Percentiles rank a stretch among this genome's conserved stretches.
Conservation (phyloP, 2,888 invertebrate species). For the Amiota mariae region DNA sequence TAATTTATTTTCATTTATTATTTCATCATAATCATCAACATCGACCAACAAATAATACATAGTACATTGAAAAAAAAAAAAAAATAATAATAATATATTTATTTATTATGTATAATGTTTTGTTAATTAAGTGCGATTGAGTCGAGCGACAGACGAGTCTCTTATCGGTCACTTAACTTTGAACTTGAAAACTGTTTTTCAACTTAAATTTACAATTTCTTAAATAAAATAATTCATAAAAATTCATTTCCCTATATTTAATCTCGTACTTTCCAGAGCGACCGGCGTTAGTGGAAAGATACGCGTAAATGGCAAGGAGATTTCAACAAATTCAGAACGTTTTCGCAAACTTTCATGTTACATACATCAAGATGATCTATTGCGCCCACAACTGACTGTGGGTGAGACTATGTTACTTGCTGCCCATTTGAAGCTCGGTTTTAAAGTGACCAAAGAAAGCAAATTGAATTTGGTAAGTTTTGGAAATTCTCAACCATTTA, state of each 20-base stretch:
- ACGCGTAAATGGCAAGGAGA: slow-evolving; percentile 80
- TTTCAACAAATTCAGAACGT: slow-evolving; percentile 78
- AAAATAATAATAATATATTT: too few relatives aligned
- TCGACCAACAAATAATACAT: too few relatives aligned
- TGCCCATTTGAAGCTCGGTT: slow-evolving; percentile 87
- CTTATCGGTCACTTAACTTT: slow-evolving; percentile 63
- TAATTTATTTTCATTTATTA: neutral
- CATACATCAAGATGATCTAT: slow-evolving; percentile 88
- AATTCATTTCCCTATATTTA: slow-evolving; percentile 13
- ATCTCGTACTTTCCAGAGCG: slow-evolving; percentile 74
- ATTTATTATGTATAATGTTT: neutral
- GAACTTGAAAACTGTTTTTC: slow-evolving; percentile 60
- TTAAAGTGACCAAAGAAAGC: slow-evolving; percentile 79
- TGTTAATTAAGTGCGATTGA: neutral
- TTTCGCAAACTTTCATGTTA: slow-evolving; percentile 85
- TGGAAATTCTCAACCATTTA: neutral
- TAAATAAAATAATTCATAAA: slow-evolving; percentile 27
- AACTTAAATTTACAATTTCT: slow-evolving; percentile 6
- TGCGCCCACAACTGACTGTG: slow-evolving; percentile 84
- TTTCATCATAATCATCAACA: neutral
- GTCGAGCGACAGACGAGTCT: neutral
- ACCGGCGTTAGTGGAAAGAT: slow-evolving; percentile 83
- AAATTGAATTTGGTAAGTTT: slow-evolving; percentile 80
- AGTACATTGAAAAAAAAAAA: too few relatives aligned
- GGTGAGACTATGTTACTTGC: slow-evolving; percentile 88